phyloP scores from a whole-genome alignment of 2,888 invertebrate genomes.

The Cybosia mesomella region DNA sequence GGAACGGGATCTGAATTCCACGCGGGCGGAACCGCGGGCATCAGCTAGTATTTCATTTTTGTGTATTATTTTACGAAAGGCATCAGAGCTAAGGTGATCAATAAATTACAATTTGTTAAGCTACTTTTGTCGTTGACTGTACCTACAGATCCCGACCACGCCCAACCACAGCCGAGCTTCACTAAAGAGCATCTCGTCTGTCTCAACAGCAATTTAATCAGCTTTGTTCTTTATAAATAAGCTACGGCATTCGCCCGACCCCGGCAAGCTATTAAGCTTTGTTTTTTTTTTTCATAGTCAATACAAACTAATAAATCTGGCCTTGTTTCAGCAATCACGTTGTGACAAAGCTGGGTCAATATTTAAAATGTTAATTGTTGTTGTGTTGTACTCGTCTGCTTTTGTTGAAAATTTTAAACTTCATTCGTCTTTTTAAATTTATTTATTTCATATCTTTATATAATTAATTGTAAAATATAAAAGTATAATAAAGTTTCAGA shows the following conservation, averaged over 20 bases:
- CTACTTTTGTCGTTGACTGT: no score
- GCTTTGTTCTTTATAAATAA: slow-evolving; percentile 74
- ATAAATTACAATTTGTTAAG: no score
- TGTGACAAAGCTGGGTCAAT: slow-evolving; percentile 28
- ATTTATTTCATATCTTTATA: no score
- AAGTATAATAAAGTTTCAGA: no score
- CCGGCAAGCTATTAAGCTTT: slow-evolving; percentile 57
- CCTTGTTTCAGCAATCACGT: slow-evolving; percentile 42
- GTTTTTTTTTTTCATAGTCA: slow-evolving; percentile 47
- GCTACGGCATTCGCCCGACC: slow-evolving; percentile 59
- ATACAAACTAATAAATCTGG: slow-evolving; percentile 47
- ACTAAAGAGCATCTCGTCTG: slow-evolving; percentile 64
- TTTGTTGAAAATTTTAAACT: background rate
- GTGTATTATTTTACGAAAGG: no score
- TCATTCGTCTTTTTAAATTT: no score
- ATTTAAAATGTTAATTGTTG: slow-evolving; percentile 22
- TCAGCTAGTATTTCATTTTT: no score
- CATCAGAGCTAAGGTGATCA: no score
- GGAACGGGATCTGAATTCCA: no score
- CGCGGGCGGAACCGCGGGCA: no score
- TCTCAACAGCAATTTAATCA: slow-evolving; percentile 75
- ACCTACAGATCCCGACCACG: slow-evolving; percentile 43
- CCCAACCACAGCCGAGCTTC: slow-evolving; percentile 56
- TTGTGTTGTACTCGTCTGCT: background rate
- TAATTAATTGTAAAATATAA: no score